Percentiles rank a stretch among this genome's conserved stretches.
Evolutionary conservation across 2,113 vertebrate genomes (phyloP).

Genomic region (Corythoichthys intestinalis): DNA sequence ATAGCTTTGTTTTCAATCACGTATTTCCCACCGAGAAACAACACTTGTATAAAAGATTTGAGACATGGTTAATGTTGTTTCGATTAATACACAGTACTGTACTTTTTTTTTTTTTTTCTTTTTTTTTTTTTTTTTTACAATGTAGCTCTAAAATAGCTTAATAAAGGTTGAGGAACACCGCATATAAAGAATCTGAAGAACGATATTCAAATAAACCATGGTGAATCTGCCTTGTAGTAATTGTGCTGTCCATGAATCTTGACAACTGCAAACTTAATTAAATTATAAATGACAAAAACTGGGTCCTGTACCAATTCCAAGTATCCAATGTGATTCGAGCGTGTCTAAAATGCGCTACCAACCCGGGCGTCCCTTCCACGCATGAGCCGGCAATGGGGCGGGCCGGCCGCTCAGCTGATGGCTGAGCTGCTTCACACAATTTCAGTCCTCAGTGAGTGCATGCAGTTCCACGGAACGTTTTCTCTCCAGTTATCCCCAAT

Average conservation of each 20-base stretch:
- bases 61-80: too few relatives aligned
- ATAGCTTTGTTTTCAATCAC: too few relatives aligned
- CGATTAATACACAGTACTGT: neutral
- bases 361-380: constrained; percentile 11
- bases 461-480: constrained; percentile 40
- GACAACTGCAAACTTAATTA: neutral
- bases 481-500: constrained; percentile 53
- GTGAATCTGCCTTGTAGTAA: neutral
- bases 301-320: neutral
- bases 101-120: neutral
- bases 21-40: too few relatives aligned
- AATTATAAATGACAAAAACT: constrained; percentile 5
- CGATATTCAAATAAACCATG: neutral
- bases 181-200: neutral
- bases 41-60: too few relatives aligned
- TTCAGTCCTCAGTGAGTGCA: constrained; percentile 34
- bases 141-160: neutral
- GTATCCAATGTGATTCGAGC: constrained; percentile 1
- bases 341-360: constrained; percentile 5
- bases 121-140: neutral
- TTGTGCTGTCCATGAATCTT: neutral
- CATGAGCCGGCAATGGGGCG: constrained; percentile 36
- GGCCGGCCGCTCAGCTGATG: constrained; percentile 57
- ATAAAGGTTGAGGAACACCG: neutral
- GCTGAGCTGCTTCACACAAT: constrained; percentile 42